Conservation (phyloP, 92 coral and sea anemone species). For the Ricordea florida region DNA sequence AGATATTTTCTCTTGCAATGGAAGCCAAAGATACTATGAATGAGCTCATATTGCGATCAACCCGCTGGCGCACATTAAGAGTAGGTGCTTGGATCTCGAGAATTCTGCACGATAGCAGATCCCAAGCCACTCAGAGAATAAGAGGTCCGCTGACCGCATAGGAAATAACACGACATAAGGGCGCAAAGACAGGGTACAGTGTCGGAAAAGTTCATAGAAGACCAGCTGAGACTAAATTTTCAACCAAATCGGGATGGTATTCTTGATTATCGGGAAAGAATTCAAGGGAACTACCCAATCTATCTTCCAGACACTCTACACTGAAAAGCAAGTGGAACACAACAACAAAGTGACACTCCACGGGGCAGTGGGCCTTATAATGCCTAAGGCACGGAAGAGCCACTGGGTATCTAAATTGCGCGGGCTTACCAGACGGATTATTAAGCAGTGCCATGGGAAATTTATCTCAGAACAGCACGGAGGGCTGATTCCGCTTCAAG, state of each 20-base stretch:
- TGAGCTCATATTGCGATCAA: slow-evolving; percentile 5
- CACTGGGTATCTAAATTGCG: neutral
- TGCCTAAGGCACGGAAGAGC: no score
- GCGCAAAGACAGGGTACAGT: neutral
- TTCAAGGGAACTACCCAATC: slow-evolving; percentile 6
- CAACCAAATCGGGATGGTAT: slow-evolving; percentile 2
- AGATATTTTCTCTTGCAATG: slow-evolving; percentile 31
- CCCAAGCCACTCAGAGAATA: neutral
- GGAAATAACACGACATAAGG: slow-evolving; percentile 18
- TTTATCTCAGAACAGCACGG: neutral
- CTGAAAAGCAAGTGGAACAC: no score
- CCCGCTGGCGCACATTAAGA: slow-evolving; percentile 32
- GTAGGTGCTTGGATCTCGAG: slow-evolving; percentile 39
- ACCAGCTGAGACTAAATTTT: slow-evolving; percentile 11
- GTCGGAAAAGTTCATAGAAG: slow-evolving; percentile 6
- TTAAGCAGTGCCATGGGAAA: slow-evolving; percentile 13
- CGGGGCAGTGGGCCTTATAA: no score
- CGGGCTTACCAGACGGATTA: neutral
- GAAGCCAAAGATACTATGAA: slow-evolving; percentile 38
- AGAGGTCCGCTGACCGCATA: slow-evolving; percentile 43
- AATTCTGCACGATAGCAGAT: slow-evolving; percentile 18
- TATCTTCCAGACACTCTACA: slow-evolving; percentile 1
- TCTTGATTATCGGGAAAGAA: slow-evolving; percentile 21
- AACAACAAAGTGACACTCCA: no score
- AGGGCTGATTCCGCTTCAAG: slow-evolving; percentile 2